A percentile compares a stretch with the other conserved stretches of the same genome.
phyloP scores from a whole-genome alignment of 2,797 vertebrate species.

The Kryptolebias ocellatus region DNA sequence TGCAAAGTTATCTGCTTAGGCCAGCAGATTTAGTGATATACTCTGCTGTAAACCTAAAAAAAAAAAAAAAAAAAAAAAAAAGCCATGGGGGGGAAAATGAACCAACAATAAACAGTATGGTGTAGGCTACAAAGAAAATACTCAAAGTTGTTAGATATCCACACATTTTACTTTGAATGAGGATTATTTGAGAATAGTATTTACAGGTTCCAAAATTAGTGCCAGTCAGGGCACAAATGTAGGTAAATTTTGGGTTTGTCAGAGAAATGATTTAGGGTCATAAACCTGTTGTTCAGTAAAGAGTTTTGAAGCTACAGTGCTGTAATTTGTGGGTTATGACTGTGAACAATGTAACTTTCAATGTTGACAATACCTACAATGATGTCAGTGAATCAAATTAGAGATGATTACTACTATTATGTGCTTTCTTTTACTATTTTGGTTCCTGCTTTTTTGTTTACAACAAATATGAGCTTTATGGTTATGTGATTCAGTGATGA shows the following conservation, averaged over 20 bases:
- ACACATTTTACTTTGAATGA: neutral
- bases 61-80: too few species aligned
- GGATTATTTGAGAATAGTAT: neutral
- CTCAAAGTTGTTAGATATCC: neutral
- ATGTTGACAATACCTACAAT: neutral
- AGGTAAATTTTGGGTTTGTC: neutral
- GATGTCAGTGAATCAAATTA: neutral
- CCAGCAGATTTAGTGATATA: conserved; percentile 19
- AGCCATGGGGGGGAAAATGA: neutral
- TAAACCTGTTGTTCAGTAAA: neutral
- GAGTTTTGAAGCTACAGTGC: neutral
- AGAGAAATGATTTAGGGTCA: neutral
- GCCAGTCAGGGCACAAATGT: too few species aligned
- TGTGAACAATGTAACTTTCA: neutral
- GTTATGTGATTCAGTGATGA: neutral
- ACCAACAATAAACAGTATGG: too few species aligned
- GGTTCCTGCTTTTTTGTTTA: too few species aligned
- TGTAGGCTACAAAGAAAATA: too few species aligned
- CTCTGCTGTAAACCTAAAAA: neutral
- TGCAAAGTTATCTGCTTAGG: conserved; percentile 6
- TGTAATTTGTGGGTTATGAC: neutral
- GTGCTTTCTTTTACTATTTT: neutral
- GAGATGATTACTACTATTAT: neutral
- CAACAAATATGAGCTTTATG: neutral
- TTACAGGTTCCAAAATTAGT: too few species aligned